phyloP scores from a whole-genome alignment of 2,797 vertebrate genomes.

The Pygocentrus nattereri region DNA sequence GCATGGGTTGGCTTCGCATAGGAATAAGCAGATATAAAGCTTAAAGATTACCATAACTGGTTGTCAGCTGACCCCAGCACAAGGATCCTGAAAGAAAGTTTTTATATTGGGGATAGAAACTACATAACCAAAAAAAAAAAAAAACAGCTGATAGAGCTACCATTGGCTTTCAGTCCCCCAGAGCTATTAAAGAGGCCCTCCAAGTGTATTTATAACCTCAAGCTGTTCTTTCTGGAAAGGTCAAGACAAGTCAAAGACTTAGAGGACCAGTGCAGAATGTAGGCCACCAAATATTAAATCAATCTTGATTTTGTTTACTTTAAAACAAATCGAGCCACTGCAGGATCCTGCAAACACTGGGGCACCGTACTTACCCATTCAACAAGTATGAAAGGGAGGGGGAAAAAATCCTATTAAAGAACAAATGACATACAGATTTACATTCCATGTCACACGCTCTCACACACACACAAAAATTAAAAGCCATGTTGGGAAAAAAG shows the following conservation, averaged over 20 bases:
- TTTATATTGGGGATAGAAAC: neutral
- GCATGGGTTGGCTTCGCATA: neutral
- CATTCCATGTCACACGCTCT: neutral
- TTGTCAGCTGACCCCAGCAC: conserved; percentile 11
- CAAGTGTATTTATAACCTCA: conserved; percentile 13
- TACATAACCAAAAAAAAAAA: too few species aligned
- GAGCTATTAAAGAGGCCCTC: neutral
- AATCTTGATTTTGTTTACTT: too few species aligned
- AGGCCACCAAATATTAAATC: neutral
- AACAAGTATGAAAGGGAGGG: conserved; percentile 17
- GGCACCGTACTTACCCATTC: conserved; percentile 43
- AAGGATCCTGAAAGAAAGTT: conserved; percentile 27
- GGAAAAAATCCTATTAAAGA: neutral
- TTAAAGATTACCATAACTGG: neutral
- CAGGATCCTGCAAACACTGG: neutral
- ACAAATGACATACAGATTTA: neutral
- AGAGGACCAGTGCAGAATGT: neutral
- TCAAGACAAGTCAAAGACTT: conserved; percentile 23
- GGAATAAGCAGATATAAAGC: neutral
- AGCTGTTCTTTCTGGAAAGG: conserved; percentile 11
- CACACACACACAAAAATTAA: neutral
- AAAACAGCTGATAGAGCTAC: neutral
- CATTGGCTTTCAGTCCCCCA: neutral
- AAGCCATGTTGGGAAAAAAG: neutral
- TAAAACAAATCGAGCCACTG: neutral